Evolutionary conservation across 2,113 vertebrate species (phyloP).

Genomic region (Paramisgurnus dabryanus): DNA sequence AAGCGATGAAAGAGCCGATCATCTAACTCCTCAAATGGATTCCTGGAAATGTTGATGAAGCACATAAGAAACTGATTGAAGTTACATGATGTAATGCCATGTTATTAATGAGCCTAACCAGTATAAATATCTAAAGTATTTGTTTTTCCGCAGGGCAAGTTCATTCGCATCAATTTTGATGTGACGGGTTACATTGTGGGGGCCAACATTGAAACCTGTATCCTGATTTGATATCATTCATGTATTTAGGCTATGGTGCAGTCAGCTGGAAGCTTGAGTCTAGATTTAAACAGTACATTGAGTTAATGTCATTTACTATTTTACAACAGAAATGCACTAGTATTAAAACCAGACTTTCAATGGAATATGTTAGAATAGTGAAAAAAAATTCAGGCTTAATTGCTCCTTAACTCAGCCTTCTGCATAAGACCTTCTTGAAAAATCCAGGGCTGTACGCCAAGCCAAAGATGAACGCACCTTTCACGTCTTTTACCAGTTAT

Average conservation of each 20-base stretch:
- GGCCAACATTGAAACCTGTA: slow-evolving; percentile 99
- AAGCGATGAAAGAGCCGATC: neutral
- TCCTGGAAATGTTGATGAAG: slow-evolving; percentile 1
- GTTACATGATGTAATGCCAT: neutral
- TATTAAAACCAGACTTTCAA: too few relatives aligned
- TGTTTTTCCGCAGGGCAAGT: slow-evolving; percentile 84
- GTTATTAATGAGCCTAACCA: neutral
- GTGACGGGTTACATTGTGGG: slow-evolving; percentile 98
- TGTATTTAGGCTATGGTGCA: neutral
- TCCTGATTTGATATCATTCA: slow-evolving; percentile 69
- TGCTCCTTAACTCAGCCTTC: slow-evolving; percentile 72
- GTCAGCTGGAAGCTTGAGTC: too few relatives aligned
- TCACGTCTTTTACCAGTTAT: slow-evolving; percentile 94
- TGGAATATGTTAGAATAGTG: neutral
- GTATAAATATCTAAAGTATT: neutral
- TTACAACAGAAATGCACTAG: too few relatives aligned
- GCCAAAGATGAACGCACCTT: slow-evolving; percentile 98
- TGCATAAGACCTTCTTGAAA: slow-evolving; percentile 88
- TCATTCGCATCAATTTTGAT: slow-evolving; percentile 98
- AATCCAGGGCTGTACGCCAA: slow-evolving; percentile 95
- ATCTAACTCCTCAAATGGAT: neutral
- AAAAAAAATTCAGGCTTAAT: neutral
- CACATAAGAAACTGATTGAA: neutral
- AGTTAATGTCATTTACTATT: too few relatives aligned
- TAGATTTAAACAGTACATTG: too few relatives aligned